Evolutionary conservation across 2,888 invertebrate species (phyloP), one percentile per base, ranked within the genome.

Genomic region (Himalopsyche anomala): DNA sequence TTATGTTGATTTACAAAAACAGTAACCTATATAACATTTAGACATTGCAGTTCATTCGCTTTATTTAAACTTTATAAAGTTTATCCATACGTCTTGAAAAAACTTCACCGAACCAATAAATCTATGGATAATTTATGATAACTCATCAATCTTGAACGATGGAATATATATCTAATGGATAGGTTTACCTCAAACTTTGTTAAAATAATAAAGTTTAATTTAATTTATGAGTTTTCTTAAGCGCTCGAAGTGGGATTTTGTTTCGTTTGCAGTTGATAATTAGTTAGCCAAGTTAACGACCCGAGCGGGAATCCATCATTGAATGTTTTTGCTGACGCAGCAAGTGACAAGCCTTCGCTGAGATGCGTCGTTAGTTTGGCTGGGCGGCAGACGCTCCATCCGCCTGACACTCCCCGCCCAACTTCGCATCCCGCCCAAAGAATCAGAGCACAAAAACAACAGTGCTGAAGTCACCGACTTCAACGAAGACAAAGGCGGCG

Each of bases 351-450:
- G 62, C 62, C 15, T 51, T 51, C 51, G 3, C 51, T n/a, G 9
- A 28, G 62, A 62, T 62, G 62, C 62, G 62, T 62, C 62, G 62
- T 62, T 62, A 62, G 62, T 62, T 19, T 19, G n/a, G n/a, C 19
- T 8, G 19, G 28, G 51, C 5, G 51, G 51, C 51, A 51, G 51
- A 51, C 51, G 51, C 51, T 51, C 15, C 51, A 5, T 51, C 51
- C 45, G 45, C 45, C 15, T 51, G 51, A 15, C 51, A 45, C 9
- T 45, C 62, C 28, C 62, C 19, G 6, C 62, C 19, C 28, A 19
- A 62, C 62, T 62, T 62, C 62, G 11, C n/a, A 62, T 62, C 62
- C 19, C n/a, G 62, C n/a, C n/a, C 19, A 62, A 62, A 62, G 62
- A 62, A 62, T 62, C 62, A 19, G 11, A 28, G 19, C 19, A 28